Evolutionary conservation across 2,888 invertebrate species (phyloP).

Genomic region (Alentia gelatinosa): DNA sequence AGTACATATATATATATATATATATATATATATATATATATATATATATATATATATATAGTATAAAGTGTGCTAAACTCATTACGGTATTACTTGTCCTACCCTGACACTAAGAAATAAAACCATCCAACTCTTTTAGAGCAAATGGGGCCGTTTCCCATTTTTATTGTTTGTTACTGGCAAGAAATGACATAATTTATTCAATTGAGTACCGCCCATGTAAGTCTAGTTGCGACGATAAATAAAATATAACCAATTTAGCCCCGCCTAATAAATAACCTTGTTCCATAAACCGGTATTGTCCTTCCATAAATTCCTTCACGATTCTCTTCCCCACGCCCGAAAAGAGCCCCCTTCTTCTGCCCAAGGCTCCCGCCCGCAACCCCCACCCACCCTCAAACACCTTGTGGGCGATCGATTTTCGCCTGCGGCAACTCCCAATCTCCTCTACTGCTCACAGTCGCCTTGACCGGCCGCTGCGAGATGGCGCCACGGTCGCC

Average conservation of each 20-base stretch:
- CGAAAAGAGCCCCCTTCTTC: background rate
- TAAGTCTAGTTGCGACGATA: background rate
- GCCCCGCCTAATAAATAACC: conserved; percentile 30
- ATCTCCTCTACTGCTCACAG: conserved; percentile 9
- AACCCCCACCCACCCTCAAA: background rate
- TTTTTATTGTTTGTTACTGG: conserved; percentile 24
- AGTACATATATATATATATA: background rate
- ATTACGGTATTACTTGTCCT: background rate
- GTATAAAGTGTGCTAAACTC: background rate
- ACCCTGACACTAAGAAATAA: background rate
- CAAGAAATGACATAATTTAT: conserved; percentile 20
- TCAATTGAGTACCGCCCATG: background rate
- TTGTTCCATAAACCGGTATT: background rate
- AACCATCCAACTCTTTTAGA: background rate
- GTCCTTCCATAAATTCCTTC: conserved; percentile 30
- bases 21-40: no score
- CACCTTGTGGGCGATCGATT: conserved; percentile 36
- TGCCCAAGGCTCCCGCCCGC: background rate
- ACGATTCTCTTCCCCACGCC: background rate
- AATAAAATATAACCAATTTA: conserved; percentile 45
- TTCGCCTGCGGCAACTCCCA: conserved; percentile 48
- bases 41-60: background rate
- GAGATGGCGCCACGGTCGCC: background rate
- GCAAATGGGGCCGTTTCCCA: background rate
- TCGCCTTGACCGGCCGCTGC: conserved; percentile 9